Base-by-base conservation (phyloP, 2,797 vertebrate genomes). In the Coccyzus lansbergi region DNA sequence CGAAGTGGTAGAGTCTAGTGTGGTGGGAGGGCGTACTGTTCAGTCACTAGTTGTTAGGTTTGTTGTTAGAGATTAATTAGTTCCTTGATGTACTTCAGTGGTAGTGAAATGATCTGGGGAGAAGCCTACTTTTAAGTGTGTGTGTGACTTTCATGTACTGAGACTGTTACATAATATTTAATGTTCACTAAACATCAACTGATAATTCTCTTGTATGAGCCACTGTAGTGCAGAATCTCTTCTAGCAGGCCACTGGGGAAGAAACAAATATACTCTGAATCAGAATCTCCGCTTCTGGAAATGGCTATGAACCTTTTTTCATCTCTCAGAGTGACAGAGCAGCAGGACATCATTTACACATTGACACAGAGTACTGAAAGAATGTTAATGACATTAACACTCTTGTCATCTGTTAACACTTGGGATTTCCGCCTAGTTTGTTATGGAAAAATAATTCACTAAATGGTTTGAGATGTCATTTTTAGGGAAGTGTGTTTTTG, bases 341-440 rank as follows among this genome's bases (percentile, higher is more conserved):
- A 94, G 91, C 88, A 92, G 92, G 91, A 64, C 65, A 76, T 95
- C 86, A 83, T 85, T 95, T 92, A 86, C 93, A 85, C 46, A 33
- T 26, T 95, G 95, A 86, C 67, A 59, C 10, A 34, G 75, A 83
- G 80, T 70, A 76, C 88, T 87, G 86, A 75, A 67, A 85, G 63
- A 79, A 94, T 83, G 87, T 90, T 94, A 92, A 96, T 96, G 92
- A 76, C 83, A 93, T 97, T 97, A 96, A 84, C 90, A 48, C 83
- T 86, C 78, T 29, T 97, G 95, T 96, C 94, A 93, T 67, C 79
- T 92, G 56, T 51, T 96, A 96, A 79, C 93, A 59, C 93, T 86
- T 93, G 93, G 83, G 79, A 80, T 94, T 96, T 87, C 89, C 69
- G 90, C 33, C 38, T 74, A 67, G 15, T 76, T 90, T 15, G 36